Base-by-base conservation (phyloP, 92 coral and sea anemone genomes). In the Actinernus sp. region DNA sequence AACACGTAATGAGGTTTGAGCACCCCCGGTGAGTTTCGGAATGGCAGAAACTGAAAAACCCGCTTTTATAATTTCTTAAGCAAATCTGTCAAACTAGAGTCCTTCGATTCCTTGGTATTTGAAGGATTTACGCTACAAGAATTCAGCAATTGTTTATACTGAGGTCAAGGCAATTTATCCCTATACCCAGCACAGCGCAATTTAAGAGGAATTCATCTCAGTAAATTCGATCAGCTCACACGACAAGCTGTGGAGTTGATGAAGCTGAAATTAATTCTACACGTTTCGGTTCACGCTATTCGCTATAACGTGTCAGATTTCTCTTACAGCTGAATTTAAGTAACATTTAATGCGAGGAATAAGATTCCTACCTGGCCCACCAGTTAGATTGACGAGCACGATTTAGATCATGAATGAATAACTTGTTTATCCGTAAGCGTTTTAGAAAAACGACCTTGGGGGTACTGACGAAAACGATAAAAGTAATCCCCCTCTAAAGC, bases 271-370 rank as follows among this genome's bases (percentile, higher is more conserved):
- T 45, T 45, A 45, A 45, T 45, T 8, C 21, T 8, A 9, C 18
- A 8, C 21, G 52, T 45, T 23, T 45, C 19, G 21, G 18, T 45
- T 4, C 18, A 4, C 19, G 10, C 11, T 45, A 9, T 4, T 45
- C 22, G 10, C 21, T 45, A 12, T 23, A 45, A 45, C 10, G 52
- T 45, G 52, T 45, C 52, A 45, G 52, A 45, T 45, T 45, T 45
- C 52, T 45, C 10, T 23, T 23, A 36, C 4, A 7, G 52, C 10
- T 45, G 19, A 45, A 45, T 45, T 17, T 45, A 7, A 8, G 52
- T 6, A 34, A 14, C 41, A 14, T 6, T 34, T 34, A 14, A 6
- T 4, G 10, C 52, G 52, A 23, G 21, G 18, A 18, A 7, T 4
- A 45, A 45, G 10, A 45, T 9, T 4, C 52, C 41, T 34, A 34